phyloP scores from a whole-genome alignment of 2,888 invertebrate species.

The Epistrophe grossulariae region DNA sequence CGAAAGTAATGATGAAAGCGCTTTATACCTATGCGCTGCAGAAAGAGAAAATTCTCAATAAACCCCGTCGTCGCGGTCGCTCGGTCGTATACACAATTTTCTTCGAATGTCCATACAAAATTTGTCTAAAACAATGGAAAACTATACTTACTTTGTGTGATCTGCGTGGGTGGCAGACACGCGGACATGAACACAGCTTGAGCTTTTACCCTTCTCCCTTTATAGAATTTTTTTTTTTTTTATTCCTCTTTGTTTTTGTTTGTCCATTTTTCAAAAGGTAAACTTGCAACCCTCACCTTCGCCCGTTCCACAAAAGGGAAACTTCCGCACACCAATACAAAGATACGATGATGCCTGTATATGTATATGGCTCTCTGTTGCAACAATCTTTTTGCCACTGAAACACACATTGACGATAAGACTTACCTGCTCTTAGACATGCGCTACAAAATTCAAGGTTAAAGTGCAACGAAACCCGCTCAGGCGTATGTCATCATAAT shows the following conservation, averaged over 20 bases:
- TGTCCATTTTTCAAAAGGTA: constrained; percentile 4
- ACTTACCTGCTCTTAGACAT: constrained; percentile 74
- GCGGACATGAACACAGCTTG: constrained; percentile 15
- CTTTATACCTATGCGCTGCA: constrained; percentile 57
- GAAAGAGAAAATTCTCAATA: constrained; percentile 71
- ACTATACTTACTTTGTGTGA: constrained; percentile 15
- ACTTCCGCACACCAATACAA: constrained; percentile 67
- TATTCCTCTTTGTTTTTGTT: constrained; percentile 13
- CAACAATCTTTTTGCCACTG: constrained; percentile 33
- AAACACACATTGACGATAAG: constrained; percentile 19
- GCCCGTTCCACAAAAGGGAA: constrained; percentile 67
- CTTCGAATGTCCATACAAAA: constrained; percentile 10
- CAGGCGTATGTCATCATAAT: constrained; percentile 63
- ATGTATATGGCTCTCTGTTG: constrained; percentile 10
- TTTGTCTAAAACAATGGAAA: constrained; percentile 60
- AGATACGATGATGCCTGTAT: not conserved
- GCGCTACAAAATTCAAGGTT: constrained; percentile 82
- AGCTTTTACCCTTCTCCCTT: constrained; percentile 54
- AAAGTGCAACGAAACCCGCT: constrained; percentile 83
- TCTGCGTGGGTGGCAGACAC: constrained; percentile 12
- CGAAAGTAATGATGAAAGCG: constrained; percentile 77
- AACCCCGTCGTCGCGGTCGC: constrained; percentile 21
- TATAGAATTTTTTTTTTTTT: not conserved
- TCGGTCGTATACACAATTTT: constrained; percentile 16
- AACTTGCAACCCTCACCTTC: constrained; percentile 74